Percentiles rank a stretch among this genome's conserved stretches.
Evolutionary conservation across 1,140 invertebrate genomes (phyloP).

Genomic region (Rhopalosiphum padi): DNA sequence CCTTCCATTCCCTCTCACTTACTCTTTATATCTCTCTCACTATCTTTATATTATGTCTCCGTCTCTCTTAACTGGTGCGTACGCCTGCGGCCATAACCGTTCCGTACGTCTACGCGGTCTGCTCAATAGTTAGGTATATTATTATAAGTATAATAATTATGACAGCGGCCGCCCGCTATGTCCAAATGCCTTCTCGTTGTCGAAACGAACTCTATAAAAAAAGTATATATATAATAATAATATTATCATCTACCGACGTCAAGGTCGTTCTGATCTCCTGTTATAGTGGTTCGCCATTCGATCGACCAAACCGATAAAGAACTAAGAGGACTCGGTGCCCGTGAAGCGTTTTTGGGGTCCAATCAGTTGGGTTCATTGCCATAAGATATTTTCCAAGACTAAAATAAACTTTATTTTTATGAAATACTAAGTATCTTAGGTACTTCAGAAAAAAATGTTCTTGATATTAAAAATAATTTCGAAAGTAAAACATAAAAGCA

Average conservation of each 20-base stretch:
- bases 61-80: neutral
- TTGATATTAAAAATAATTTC: neutral
- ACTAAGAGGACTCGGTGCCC: neutral
- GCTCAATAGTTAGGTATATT: neutral
- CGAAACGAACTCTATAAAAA: neutral
- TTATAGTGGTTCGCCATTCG: conserved; percentile 4
- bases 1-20: neutral
- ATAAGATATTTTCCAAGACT: neutral
- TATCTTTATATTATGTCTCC: neutral
- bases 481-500: neutral
- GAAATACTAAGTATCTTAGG: neutral
- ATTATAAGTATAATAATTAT: conserved; percentile 35
- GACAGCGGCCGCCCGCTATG: neutral
- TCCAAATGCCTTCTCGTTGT: conserved; percentile 21
- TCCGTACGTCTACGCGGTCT: neutral
- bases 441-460: neutral
- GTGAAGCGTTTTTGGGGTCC: neutral
- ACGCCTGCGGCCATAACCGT: neutral
- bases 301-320: neutral
- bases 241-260: neutral
- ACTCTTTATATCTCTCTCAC: neutral
- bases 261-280: conserved; percentile 22
- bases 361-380: neutral
- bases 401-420: neutral
- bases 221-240: neutral